Evolutionary conservation across 1,140 invertebrate genomes (phyloP).

Genomic region (Rhyzopertha dominica): DNA sequence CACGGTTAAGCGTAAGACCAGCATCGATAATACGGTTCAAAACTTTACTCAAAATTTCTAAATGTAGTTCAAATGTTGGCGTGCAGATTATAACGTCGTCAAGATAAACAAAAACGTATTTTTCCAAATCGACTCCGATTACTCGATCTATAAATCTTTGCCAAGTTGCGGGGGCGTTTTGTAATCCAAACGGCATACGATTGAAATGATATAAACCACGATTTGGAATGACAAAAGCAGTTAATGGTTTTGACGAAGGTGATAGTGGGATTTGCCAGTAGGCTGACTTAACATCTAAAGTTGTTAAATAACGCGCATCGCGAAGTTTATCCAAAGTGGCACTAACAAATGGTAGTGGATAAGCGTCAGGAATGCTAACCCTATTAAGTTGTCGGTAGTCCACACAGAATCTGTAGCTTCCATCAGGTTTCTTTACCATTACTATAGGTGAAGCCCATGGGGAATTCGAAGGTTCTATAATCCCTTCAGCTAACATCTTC

Average conservation of each 20-base stretch:
- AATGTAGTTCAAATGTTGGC: too few species aligned
- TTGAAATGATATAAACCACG: conserved; percentile 23
- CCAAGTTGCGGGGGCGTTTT: too few species aligned
- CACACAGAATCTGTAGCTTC: conserved; percentile 38
- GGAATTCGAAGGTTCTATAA: conserved; percentile 32
- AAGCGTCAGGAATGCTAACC: conserved; percentile 12
- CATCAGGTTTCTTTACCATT: conserved; percentile 49
- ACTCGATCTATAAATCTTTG: too few species aligned
- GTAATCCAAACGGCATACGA: too few species aligned
- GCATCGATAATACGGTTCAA: too few species aligned
- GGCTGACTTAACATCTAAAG: conserved; percentile 33
- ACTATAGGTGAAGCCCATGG: conserved; percentile 47
- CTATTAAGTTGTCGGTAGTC: conserved; percentile 9
- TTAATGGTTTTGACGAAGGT: conserved; percentile 36
- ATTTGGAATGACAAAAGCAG: conserved; percentile 43
- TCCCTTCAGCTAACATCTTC: conserved; percentile 30
- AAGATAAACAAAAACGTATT: too few species aligned
- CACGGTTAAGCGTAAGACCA: too few species aligned
- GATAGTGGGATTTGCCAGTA: conserved; percentile 46
- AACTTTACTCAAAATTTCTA: too few species aligned
- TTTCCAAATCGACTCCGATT: too few species aligned
- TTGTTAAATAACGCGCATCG: conserved; percentile 31
- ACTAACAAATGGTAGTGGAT: conserved; percentile 13
- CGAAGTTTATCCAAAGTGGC: conserved; percentile 29
- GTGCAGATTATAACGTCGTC: too few species aligned